Percentiles rank a stretch among this genome's conserved stretches.
Evolutionary conservation across 2,113 vertebrate species (phyloP).

Genomic region (Himantopus leucocephalus): DNA sequence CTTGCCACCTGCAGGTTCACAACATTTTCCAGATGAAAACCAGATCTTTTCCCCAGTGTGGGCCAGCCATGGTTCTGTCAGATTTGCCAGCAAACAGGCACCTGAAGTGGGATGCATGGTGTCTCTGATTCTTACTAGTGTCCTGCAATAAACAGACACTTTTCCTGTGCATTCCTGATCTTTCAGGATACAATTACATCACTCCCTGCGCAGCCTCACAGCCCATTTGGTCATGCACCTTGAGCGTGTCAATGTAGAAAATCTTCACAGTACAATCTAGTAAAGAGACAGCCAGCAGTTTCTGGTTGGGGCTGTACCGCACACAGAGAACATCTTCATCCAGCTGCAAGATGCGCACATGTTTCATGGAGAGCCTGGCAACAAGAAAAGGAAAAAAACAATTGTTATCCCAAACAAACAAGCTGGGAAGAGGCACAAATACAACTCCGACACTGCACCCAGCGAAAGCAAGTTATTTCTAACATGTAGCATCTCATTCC

Average conservation of each 20-base stretch:
- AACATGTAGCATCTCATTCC: neutral
- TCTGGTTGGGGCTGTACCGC: constrained; percentile 86
- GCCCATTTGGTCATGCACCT: constrained; percentile 70
- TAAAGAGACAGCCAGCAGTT: constrained; percentile 88
- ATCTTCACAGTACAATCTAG: constrained; percentile 95
- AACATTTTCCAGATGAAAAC: neutral
- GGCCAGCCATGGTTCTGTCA: neutral
- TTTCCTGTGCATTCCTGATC: neutral
- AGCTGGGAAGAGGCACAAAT: neutral
- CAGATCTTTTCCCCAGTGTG: neutral
- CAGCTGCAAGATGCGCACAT: constrained; percentile 85
- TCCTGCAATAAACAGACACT: neutral
- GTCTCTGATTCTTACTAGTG: neutral
- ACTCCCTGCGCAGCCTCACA: neutral
- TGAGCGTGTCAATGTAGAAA: constrained; percentile 92
- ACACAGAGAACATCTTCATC: constrained; percentile 95
- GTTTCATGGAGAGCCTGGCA: constrained; percentile 86
- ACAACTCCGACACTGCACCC: neutral
- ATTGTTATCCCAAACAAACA: neutral
- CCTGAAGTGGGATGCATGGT: neutral
- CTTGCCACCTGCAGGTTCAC: neutral
- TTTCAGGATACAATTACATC: neutral
- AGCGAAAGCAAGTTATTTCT: neutral
- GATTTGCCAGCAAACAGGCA: neutral
- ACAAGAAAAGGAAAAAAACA: neutral